Base-by-base conservation (phyloP, 2,113 vertebrate genomes). In the Crotalus viridis region DNA sequence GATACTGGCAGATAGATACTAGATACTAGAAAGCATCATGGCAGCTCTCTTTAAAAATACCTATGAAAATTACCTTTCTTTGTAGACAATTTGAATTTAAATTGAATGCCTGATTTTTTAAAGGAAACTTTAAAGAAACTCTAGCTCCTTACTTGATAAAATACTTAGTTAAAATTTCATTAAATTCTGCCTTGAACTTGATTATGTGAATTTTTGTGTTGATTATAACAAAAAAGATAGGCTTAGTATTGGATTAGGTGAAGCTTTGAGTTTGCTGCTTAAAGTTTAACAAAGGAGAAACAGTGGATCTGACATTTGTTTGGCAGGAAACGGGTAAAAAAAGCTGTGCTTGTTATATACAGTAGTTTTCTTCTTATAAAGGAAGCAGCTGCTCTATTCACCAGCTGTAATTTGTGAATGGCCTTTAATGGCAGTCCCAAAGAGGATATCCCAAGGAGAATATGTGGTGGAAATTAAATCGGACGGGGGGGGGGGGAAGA, bases 381-480 rank as follows among this genome's bases (percentile, higher is more conserved):
- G 52, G 55, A 96, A 39, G 81, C 33, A 96, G n/a, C 39, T 93
- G 69, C 26, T 88, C 0, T 93, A 46, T 91, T 57, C 90, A 93
- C 92, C 55, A 92, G 92, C 74, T 94, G 55, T 26, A 88, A 3
- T 94, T 95, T 95, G 59, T 94, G 85, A 95, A 95, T 92, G 22
- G 15, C 22, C 85, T 95, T 93, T 93, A 0, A 85, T 85, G 56
- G 55, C 56, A 91, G 88, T 92, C 88, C 92, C 92, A 57, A 48
- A 85, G 87, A 89, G 91, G 59, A 92, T 89, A 55, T 59, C 87
- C 90, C n/a, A 90, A 69, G 12, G 17, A 93, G 15, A 88, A 26
- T 46, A 24, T 89, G 59, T 91, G 94, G 85, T 17, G 89, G 10
- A 93, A 94, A 64, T 92, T 12, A 43, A 43, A 81, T 39, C 39